Percentiles rank a stretch among this genome's conserved stretches.
Conservation (phyloP, 2,113 vertebrate species). For the Lophius piscatorius region DNA sequence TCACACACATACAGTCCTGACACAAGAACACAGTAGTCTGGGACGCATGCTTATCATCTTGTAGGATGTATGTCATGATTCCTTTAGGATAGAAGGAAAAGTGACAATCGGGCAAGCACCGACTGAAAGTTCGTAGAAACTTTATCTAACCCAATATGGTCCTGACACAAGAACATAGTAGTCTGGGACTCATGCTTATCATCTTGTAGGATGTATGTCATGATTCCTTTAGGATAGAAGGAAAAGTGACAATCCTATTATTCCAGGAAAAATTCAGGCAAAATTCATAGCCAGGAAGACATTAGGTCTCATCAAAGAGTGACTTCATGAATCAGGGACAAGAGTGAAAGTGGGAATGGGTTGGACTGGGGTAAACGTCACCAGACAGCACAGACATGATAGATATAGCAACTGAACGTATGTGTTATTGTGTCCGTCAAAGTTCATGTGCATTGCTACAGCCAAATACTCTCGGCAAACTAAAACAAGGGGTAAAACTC, state of each 20-base stretch:
- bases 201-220: slow-evolving; percentile 32
- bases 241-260: slow-evolving; percentile 45
- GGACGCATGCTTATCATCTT: slow-evolving; percentile 30
- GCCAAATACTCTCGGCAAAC: background rate
- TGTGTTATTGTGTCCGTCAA: slow-evolving; percentile 21
- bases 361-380: slow-evolving; percentile 53
- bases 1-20: background rate
- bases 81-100: slow-evolving; percentile 41
- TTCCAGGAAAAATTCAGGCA: slow-evolving; percentile 51
- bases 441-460: background rate
- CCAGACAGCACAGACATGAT: slow-evolving; percentile 54
- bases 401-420: slow-evolving; percentile 40
- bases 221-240: slow-evolving; percentile 43
- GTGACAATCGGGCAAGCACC: slow-evolving; percentile 22
- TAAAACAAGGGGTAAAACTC: too few species aligned
- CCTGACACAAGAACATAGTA: background rate
- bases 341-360: slow-evolving; percentile 36
- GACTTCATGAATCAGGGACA: slow-evolving; percentile 59
- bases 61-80: slow-evolving; percentile 33
- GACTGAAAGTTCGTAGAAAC: background rate
- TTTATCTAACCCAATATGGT: background rate
- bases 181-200: slow-evolving; percentile 16
- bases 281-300: slow-evolving; percentile 43
- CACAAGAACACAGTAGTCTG: background rate
- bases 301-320: slow-evolving; percentile 51